phyloP scores from a whole-genome alignment of 2,113 vertebrate species.

The Calidris pygmaea region DNA sequence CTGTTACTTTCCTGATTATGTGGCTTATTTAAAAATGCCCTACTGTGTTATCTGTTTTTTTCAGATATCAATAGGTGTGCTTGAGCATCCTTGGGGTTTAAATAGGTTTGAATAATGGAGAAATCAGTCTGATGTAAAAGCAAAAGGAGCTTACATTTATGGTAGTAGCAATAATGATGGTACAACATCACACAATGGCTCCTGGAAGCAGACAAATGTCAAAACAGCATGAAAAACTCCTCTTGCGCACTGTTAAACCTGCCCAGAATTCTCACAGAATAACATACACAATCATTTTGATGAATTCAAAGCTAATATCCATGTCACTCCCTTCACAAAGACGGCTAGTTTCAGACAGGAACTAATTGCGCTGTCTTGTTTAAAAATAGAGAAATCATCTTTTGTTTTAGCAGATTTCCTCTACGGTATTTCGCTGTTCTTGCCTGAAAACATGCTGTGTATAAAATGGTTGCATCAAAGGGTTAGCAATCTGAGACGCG shows the following conservation, averaged over 20 bases:
- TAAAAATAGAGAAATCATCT: constrained; percentile 35
- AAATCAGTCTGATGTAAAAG: constrained; percentile 17
- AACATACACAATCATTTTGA: background rate
- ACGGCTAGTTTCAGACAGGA: background rate
- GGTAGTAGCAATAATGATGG: constrained; percentile 17
- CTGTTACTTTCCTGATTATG: background rate
- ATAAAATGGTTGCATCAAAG: constrained; percentile 23
- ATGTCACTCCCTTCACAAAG: background rate
- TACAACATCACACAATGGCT: constrained; percentile 33
- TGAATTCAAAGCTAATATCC: constrained; percentile 22
- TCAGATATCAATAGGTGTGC: background rate
- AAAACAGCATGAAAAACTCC: constrained; percentile 41
- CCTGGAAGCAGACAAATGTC: constrained; percentile 47
- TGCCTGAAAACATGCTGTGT: background rate
- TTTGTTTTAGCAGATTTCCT: constrained; percentile 26
- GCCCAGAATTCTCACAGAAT: background rate
- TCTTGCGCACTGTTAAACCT: background rate
- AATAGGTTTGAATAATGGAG: background rate
- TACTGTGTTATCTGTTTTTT: constrained; percentile 34
- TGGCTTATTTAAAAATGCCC: constrained; percentile 39
- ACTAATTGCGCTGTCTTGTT: background rate
- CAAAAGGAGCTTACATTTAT: constrained; percentile 18
- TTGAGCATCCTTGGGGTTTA: background rate
- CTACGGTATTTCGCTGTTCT: background rate
- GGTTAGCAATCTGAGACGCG: constrained; percentile 13